These are phyloP conservation scores for Agrilus biguttatus DNA, from an alignment of 2,888 invertebrate genomes.

Conservation along the genomic window DNA sequence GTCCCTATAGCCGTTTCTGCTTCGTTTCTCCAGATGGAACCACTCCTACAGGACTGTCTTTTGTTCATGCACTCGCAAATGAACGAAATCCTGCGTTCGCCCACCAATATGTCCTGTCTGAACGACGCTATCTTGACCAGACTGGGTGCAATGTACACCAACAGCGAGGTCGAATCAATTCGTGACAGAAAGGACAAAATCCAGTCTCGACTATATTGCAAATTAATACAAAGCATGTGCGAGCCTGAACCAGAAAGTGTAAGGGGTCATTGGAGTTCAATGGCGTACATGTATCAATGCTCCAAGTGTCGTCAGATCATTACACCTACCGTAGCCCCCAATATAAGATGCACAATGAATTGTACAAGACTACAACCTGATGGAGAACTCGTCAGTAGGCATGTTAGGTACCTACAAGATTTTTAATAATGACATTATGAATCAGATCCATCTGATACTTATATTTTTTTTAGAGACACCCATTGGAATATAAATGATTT, in stretches of 20 bases:
- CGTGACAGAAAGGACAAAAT: conserved; percentile 82
- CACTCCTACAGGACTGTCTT: conserved; percentile 72
- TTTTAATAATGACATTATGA: neutral
- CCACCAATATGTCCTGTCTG: conserved; percentile 76
- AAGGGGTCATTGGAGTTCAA: conserved; percentile 67
- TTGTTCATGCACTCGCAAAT: conserved; percentile 75
- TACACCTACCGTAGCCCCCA: conserved; percentile 51
- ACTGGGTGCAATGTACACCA: conserved; percentile 76
- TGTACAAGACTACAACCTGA: conserved; percentile 58
- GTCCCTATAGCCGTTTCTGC: conserved; percentile 86
- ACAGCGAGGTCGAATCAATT: conserved; percentile 70
- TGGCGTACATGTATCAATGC: conserved; percentile 65
- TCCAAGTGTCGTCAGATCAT: conserved; percentile 60
- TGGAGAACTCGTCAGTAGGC: conserved; percentile 57
- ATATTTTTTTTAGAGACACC: conserved; percentile 41
- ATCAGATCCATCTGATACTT: neutral
- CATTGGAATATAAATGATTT: conserved; percentile 73
- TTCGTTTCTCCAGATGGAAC: conserved; percentile 89
- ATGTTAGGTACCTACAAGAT: conserved; percentile 37
- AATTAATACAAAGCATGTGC: conserved; percentile 62
- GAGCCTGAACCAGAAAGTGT: conserved; percentile 62
- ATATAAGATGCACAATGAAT: conserved; percentile 57
- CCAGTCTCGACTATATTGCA: conserved; percentile 69
- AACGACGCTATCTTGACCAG: conserved; percentile 64
- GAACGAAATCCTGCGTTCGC: conserved; percentile 72